These are phyloP conservation scores for Drosophila helvetica DNA, from an alignment of 2,888 invertebrate species.

Conservation along the genomic window DNA sequence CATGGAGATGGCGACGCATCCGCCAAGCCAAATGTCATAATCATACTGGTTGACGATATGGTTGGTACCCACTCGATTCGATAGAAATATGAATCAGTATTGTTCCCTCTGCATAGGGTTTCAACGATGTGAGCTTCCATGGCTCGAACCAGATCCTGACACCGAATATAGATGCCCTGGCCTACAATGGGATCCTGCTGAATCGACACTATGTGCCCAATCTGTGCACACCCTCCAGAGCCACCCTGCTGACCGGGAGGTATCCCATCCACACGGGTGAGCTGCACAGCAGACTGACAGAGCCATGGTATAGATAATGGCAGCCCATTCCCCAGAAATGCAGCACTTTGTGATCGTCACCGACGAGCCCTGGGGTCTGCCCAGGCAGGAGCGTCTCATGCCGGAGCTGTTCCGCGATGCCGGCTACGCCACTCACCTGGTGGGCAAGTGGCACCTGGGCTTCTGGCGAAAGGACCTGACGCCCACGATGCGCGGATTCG, in stretches of 20 bases:
- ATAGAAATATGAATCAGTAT: accelerated
- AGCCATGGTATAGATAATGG: too few relatives aligned
- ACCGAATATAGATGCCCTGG: constrained; percentile 94
- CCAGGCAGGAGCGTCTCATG: constrained; percentile 88
- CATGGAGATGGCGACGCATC: constrained; percentile 4
- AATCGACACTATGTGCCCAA: constrained; percentile 93
- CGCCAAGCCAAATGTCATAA: constrained; percentile 87
- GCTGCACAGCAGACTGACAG: too few relatives aligned
- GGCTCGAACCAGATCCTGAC: constrained; percentile 95
- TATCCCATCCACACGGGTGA: constrained; percentile 92
- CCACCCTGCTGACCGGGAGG: constrained; percentile 92
- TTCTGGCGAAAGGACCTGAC: constrained; percentile 87
- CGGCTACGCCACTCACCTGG: constrained; percentile 91
- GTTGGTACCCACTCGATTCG: constrained; percentile 84
- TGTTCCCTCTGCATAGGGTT: constrained; percentile 87
- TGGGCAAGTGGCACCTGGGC: constrained; percentile 97
- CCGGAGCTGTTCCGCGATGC: constrained; percentile 89
- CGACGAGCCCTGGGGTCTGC: constrained; percentile 90
- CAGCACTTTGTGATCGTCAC: constrained; percentile 89
- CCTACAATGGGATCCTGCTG: constrained; percentile 92
- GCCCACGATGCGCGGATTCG: constrained; percentile 90
- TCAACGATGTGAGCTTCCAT: constrained; percentile 96
- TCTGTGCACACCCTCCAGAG: constrained; percentile 93
- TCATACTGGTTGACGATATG: constrained; percentile 93
- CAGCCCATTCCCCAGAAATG: constrained; percentile 85